Percentiles rank a stretch among this genome's conserved stretches.
Evolutionary conservation across 2,888 invertebrate genomes (phyloP).

Genomic region (Drosophila nr. fundita): DNA sequence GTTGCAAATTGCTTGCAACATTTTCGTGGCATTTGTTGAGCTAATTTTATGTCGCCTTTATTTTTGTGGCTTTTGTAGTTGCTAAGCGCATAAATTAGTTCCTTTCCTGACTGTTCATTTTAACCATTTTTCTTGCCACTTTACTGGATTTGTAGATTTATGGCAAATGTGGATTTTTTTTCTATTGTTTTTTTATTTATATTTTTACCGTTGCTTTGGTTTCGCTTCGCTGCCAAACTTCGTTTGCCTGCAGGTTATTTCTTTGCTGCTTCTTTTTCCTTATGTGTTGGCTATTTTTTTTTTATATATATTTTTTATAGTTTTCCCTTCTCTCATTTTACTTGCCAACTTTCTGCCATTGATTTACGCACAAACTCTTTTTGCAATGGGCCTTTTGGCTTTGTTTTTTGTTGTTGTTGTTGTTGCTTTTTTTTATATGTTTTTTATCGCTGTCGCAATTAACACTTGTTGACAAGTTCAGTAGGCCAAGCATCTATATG

Average conservation of each 20-base stretch:
- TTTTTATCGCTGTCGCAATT: conserved; percentile 62
- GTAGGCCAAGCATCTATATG: conserved; percentile 62
- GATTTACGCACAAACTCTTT: conserved; percentile 41
- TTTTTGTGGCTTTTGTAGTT: not conserved
- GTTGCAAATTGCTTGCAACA: not conserved
- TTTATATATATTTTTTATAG: conserved; percentile 14
- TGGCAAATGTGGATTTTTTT: conserved; percentile 8
- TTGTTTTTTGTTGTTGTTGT: conserved; percentile 1
- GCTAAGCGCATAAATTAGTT: conserved; percentile 46
- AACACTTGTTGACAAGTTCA: conserved; percentile 82
- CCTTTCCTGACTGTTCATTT: conserved; percentile 38
- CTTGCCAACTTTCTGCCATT: conserved; percentile 47
- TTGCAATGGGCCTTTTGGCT: conserved; percentile 11
- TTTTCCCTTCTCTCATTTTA: conserved; percentile 21
- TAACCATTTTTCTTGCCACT: conserved; percentile 4
- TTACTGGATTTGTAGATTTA: conserved; percentile 12
- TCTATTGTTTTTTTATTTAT: not conserved
- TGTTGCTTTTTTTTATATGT: conserved; percentile 6
- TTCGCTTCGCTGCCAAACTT: conserved; percentile 26
- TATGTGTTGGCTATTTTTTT: conserved; percentile 15
- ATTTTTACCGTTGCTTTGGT: conserved; percentile 8
- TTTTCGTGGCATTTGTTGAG: not conserved
- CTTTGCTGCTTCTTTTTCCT: conserved; percentile 7
- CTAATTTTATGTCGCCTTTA: not conserved
- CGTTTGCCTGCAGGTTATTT: conserved; percentile 8